A percentile compares a stretch with the other conserved stretches of the same genome.
Conservation (phyloP, 1,140 invertebrate genomes). For the Eumeta japonica region DNA sequence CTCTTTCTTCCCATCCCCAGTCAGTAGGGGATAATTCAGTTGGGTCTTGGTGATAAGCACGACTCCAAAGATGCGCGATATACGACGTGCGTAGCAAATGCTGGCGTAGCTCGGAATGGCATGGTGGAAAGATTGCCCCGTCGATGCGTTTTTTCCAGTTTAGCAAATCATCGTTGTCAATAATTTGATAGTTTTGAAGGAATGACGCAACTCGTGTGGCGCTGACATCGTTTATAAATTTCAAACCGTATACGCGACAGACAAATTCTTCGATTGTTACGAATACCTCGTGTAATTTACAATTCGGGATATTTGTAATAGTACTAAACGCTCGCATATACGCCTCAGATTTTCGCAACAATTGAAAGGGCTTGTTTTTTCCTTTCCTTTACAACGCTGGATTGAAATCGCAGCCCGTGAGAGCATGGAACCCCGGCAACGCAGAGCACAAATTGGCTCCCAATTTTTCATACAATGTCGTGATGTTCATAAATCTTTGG, state of each 20-base stretch:
- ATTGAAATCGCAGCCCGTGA: conserved; percentile 45
- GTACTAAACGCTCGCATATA: conserved; percentile 14
- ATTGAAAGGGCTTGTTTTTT: conserved; percentile 19
- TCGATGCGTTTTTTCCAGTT: not conserved
- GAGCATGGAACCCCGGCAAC: conserved; percentile 34
- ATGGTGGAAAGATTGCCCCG: not conserved
- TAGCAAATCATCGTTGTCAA: not conserved
- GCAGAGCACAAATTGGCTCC: conserved; percentile 16
- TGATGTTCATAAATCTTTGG: conserved; percentile 21
- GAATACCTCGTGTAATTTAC: not conserved
- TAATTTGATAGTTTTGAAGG: not conserved
- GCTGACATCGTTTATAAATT: conserved; percentile 4
- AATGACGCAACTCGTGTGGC: conserved; percentile 4
- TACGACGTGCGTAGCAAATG: not conserved
- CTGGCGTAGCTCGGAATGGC: not conserved
- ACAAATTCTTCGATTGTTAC: not conserved
- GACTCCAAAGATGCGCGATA: not conserved
- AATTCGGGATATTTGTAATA: not conserved
- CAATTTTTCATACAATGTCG: conserved; percentile 20
- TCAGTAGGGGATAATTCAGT: not conserved
- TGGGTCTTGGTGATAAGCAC: not conserved
- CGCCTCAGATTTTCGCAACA: conserved; percentile 10
- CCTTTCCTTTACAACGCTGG: conserved; percentile 27
- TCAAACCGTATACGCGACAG: conserved; percentile 10
- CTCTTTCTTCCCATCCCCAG: not conserved